phyloP scores from a whole-genome alignment of 2,113 vertebrate species.

The Podarcis raffonei region DNA sequence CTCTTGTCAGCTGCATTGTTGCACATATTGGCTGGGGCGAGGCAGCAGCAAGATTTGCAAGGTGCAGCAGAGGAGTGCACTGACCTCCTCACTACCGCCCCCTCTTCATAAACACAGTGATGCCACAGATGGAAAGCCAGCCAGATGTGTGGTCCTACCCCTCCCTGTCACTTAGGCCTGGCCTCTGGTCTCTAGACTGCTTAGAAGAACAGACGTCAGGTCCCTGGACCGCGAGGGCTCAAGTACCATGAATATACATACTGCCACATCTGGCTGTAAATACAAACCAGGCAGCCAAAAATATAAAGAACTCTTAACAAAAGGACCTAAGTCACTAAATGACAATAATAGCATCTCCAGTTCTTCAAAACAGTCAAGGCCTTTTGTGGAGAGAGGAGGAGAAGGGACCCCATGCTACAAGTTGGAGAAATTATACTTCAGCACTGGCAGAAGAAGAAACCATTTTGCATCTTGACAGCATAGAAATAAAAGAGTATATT shows the following conservation, averaged over 20 bases:
- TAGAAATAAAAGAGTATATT: background rate
- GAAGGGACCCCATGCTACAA: background rate
- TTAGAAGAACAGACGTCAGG: background rate
- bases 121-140: no score
- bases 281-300: background rate
- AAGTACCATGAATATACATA: background rate
- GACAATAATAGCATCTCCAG: background rate
- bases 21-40: no score
- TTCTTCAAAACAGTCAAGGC: background rate
- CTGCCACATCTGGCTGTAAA: background rate
- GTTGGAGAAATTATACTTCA: background rate
- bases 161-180: background rate
- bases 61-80: no score
- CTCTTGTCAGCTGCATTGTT: no score
- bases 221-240: background rate
- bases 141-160: no score
- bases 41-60: no score
- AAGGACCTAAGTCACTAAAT: background rate
- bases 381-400: background rate
- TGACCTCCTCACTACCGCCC: no score
- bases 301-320: background rate
- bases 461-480: background rate
- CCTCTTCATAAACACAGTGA: no score
- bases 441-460: background rate
- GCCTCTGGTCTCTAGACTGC: background rate